Evolutionary conservation across 2,888 invertebrate genomes (phyloP), one percentile per base, ranked within the genome.

Genomic region (Fabriciana adippe): DNA sequence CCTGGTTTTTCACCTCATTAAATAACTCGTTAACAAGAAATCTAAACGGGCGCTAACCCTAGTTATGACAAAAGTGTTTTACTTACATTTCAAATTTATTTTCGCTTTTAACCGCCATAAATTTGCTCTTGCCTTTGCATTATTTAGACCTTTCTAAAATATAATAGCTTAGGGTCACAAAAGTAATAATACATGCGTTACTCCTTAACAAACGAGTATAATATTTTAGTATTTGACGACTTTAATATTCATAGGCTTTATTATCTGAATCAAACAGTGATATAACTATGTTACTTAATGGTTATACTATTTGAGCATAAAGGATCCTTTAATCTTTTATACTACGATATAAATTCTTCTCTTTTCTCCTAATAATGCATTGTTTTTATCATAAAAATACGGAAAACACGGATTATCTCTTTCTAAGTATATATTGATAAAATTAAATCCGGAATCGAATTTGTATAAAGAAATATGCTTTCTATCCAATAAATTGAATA

Each of bases 181-280:
- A 78, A 76, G 79, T 79, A 75, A 76, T 81, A 79, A 82, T 81
- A 76, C 79, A 79, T 78, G 75, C 78, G 79, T 77, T 77, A 80
- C 76, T 80, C 75, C 79, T 79, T 80, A 80, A 78, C 72, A 79
- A 82, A 81, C 78, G 79, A 78, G 73, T 75, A 69, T 75, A 78
- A 79, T 73, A 74, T 77, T 84, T 80, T 78, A 78, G 66, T 71
- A 68, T 79, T 76, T 76, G 75, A 79, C 74, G 76, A 79, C 75
- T 76, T 78, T 67, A 74, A 80, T 79, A 84, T 83, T 84, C 77
- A 84, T 84, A 81, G 83, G 76, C 73, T 81, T 85, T 84, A 82
- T 84, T 81, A 77, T 79, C 75, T 75, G 76, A 80, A 82, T 81
- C 77, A 74, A 76, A 76, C 77, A 78, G 78, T 76, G 77, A 78